Percentiles rank a stretch among this genome's conserved stretches.
phyloP scores from a whole-genome alignment of 2,113 vertebrate genomes.

The Anoplopoma fimbria region DNA sequence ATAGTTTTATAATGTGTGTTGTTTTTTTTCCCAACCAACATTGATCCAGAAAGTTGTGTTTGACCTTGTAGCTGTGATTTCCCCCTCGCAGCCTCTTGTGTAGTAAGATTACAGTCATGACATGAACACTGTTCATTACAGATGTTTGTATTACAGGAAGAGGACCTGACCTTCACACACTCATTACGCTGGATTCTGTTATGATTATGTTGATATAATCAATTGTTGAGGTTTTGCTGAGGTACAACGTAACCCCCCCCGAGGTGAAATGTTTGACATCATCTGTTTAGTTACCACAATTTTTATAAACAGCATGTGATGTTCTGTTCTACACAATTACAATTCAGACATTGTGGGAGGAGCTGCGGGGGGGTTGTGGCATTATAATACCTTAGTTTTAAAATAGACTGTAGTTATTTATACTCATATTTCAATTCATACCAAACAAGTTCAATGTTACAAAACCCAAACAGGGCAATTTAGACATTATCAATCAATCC shows the following conservation, averaged over 20 bases:
- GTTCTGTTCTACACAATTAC: slow-evolving; percentile 28
- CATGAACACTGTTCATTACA: slow-evolving; percentile 9
- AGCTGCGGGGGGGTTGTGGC: neutral
- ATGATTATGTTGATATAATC: slow-evolving; percentile 49
- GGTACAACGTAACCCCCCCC: slow-evolving; percentile 11
- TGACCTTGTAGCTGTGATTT: neutral
- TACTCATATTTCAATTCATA: neutral
- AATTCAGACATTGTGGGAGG: neutral
- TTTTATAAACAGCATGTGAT: slow-evolving; percentile 42
- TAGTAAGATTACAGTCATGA: neutral
- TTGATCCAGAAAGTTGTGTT: neutral
- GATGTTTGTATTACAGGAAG: slow-evolving; percentile 45
- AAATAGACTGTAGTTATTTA: neutral
- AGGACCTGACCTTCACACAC: slow-evolving; percentile 43
- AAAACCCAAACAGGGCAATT: neutral
- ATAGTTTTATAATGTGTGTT: neutral
- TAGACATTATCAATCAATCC: neutral
- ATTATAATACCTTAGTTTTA: neutral
- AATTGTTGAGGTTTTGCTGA: slow-evolving; percentile 15
- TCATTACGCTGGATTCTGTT: slow-evolving; percentile 7
- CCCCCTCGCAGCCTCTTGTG: neutral
- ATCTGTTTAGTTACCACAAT: slow-evolving; percentile 40
- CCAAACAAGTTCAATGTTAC: neutral
- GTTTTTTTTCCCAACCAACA: neutral
- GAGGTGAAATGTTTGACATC: slow-evolving; percentile 43